Evolutionary conservation across 2,888 invertebrate species (phyloP), one percentile per base, ranked within the genome.

Genomic region (Leucophora obtusa): DNA sequence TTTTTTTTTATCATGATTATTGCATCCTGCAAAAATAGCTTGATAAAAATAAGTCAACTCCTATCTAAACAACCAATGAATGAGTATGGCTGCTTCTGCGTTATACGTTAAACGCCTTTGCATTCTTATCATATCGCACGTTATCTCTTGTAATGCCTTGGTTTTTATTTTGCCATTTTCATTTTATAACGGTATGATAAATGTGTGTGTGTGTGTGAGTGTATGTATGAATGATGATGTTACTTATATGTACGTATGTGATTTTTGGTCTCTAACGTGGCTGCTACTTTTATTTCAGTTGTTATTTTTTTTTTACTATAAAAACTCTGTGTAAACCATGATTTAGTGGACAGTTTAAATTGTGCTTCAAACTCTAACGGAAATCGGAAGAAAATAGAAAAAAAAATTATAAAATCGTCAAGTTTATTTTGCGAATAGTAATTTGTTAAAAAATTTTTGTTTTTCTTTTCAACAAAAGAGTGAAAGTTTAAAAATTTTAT

Each of bases 321-420:
- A 89, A 88, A 88, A 86, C 85, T 83, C 84, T 74, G 81, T 84
- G 83, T 82, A 85, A 82, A 85, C 80, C 86, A 78, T 85, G 84
- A 82, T 85, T 85, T 72, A 56, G 72, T 79, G 71, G 79, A 73
- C 79, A 82, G 82, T 79, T 82, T 56, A 66, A 81, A 58, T 65
- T 73, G 63, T 72, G 62, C 63, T 65, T 70, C 35, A 71, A 82
- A 75, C 65, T 72, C 69, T 59, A 58, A 54, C 66, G 78, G 76
- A 76, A 74, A 81, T 62, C 77, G 70, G 81, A 71, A 79, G 63
- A 63, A 79, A 73, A 58, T 51, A 50, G 43, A 63, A 69, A 50
- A 24, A 47, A 56, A 68, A 69, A 58, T 60, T 66, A 77, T 66
- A 10, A 56, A n/a, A 62, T 47, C 68, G 50, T 50, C n/a, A 47